phyloP scores from a whole-genome alignment of 2,888 invertebrate genomes.

The Dasypolia templi region DNA sequence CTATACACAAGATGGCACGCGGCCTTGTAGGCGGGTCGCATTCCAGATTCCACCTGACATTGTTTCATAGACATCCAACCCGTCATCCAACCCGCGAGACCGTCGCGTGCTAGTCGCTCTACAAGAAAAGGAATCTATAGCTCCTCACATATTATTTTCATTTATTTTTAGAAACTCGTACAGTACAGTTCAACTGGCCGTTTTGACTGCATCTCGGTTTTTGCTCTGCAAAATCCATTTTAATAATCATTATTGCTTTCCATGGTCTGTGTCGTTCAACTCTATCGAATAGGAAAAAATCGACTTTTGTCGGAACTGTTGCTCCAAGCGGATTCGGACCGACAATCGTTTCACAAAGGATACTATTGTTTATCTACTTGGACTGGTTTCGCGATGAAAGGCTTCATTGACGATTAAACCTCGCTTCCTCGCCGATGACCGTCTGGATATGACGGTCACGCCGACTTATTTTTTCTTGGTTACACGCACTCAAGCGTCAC shows the following conservation, averaged over 20 bases:
- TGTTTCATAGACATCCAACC: constrained; percentile 77
- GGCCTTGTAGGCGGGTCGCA: constrained; percentile 89
- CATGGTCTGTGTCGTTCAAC: constrained; percentile 53
- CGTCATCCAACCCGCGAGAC: too few relatives aligned
- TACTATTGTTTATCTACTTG: constrained; percentile 78
- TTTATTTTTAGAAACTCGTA: constrained; percentile 59
- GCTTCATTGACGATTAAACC: constrained; percentile 77
- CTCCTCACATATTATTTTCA: constrained; percentile 49
- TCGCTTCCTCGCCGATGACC: constrained; percentile 71
- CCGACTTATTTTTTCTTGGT: constrained; percentile 70
- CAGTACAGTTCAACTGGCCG: constrained; percentile 44
- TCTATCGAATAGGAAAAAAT: constrained; percentile 44
- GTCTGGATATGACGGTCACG: constrained; percentile 75
- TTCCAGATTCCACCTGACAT: constrained; percentile 88
- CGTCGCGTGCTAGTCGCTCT: constrained; percentile 68
- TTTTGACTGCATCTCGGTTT: constrained; percentile 48
- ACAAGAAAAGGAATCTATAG: constrained; percentile 65
- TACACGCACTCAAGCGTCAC: constrained; percentile 68
- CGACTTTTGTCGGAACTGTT: constrained; percentile 45
- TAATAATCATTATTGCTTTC: constrained; percentile 40
- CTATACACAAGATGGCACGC: constrained; percentile 76
- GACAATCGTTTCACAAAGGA: constrained; percentile 73
- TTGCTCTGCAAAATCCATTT: constrained; percentile 45
- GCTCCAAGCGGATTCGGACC: constrained; percentile 46
- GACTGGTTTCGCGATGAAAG: constrained; percentile 80